These are phyloP conservation scores for Cichladusa arquata DNA, from an alignment of 2,113 vertebrate species.

Conservation along the genomic window DNA sequence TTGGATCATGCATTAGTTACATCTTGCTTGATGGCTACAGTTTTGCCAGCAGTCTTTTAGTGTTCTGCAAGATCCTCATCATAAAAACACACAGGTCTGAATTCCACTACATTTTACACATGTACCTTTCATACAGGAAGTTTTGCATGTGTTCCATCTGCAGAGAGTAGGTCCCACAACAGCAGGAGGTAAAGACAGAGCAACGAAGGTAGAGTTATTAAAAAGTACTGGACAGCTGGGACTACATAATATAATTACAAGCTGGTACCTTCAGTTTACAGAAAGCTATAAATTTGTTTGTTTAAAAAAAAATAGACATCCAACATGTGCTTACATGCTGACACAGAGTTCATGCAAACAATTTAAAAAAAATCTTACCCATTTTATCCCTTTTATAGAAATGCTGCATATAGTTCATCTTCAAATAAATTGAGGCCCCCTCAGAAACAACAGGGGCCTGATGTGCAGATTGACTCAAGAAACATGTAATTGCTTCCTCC, in stretches of 20 bases:
- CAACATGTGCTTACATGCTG: conserved; percentile 34
- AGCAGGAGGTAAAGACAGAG: neutral
- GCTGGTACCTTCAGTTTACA: conserved; percentile 2
- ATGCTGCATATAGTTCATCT: neutral
- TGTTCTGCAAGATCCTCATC: neutral
- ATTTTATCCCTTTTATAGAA: neutral
- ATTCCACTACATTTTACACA: neutral
- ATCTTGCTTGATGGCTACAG: neutral
- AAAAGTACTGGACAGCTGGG: neutral
- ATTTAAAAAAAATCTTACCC: neutral
- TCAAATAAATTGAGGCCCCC: neutral
- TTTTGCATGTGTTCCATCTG: neutral
- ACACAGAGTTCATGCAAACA: conserved; percentile 2
- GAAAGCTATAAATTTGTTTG: neutral
- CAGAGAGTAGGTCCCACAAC: neutral
- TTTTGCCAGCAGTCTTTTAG: neutral
- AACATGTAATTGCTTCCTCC: neutral
- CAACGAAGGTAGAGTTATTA: neutral
- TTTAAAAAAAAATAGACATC: neutral
- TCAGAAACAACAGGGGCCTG: neutral
- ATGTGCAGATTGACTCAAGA: neutral
- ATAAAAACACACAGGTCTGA: neutral
- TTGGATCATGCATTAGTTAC: neutral
- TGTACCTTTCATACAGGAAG: neutral
- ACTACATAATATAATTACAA: neutral